Evolutionary conservation across 2,888 invertebrate genomes (phyloP), one percentile per base, ranked within the genome.

Genomic region (Geotrupes spiniger): DNA sequence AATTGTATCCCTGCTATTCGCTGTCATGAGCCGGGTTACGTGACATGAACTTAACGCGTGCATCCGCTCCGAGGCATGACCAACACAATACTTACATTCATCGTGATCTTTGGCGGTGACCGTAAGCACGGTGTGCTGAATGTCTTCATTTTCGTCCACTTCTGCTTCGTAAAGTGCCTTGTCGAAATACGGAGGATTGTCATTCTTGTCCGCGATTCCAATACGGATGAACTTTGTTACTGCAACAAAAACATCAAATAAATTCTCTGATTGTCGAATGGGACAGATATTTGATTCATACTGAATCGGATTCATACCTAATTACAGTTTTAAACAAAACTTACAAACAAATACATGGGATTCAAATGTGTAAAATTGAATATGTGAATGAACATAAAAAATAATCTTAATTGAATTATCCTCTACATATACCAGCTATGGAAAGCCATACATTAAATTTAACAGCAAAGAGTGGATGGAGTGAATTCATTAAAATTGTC

Each of bases 91-190:
- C 92, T 92, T 77, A 94, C 94, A 94, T 85, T 95, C 95, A 80
- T 97, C 97, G 81, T 92, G 92, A 83, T 97, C 97, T 81, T 95
- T 94, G 81, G 97, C 97, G 78, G 94, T 94, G 79, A 97, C 96
- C 60, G 94, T 94, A 74, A 96, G 91, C 39, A 95, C 93, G 54
- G 95, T 94, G 74, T 95, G 94, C 69, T 94, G 94, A 68, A 94
- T 93, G 71, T 95, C 94, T 76, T 95, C 93, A 83, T 96, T 95
- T 75, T 96, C 96, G 77, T 95, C 94, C 68, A 96, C 95, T 76
- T 94, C 94, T 66, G 96, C 95, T 77, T 93, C 92, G 77, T 96
- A 95, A 65, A 94, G 81, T 68, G 89, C 89, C 78, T 95, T 95
- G 80, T 93, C 94, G 79, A 99, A 98, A 77, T 92, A 92, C 57